Percentiles rank a stretch among this genome's conserved stretches.
Conservation (phyloP, 2,888 invertebrate genomes). For the Diogma glabrata region DNA sequence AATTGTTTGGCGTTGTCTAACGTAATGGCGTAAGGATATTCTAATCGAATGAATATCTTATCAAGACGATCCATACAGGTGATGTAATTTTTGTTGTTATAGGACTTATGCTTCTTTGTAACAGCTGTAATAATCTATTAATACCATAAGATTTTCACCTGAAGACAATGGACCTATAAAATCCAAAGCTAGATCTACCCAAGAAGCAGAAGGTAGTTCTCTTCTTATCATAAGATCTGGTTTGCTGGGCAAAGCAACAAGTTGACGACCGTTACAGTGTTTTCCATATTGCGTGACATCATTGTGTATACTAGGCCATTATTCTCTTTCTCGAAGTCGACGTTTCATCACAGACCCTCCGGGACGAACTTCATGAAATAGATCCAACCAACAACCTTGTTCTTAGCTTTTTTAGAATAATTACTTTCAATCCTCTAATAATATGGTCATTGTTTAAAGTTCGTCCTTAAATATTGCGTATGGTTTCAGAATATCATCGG, state of each 20-base stretch:
- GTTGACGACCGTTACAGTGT: not conserved
- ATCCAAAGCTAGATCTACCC: not conserved
- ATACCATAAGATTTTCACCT: not conserved
- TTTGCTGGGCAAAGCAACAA: not conserved
- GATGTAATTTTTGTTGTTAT: no score
- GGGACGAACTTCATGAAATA: not conserved
- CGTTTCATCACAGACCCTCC: not conserved
- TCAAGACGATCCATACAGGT: no score
- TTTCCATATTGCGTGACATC: not conserved
- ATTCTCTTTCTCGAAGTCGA: not conserved
- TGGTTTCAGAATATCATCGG: no score
- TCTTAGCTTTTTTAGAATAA: not conserved
- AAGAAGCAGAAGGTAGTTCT: not conserved
- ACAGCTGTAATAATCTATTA: not conserved
- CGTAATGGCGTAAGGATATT: not conserved
- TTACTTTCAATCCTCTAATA: not conserved
- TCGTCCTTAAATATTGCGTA: no score
- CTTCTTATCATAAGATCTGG: not conserved
- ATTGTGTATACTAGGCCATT: no score
- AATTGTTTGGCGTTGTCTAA: constrained; percentile 13
- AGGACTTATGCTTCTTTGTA: not conserved
- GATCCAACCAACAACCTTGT: not conserved
- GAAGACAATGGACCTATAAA: not conserved
- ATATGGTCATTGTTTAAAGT: not conserved
- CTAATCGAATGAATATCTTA: not conserved